Evolutionary conservation across 1,140 invertebrate genomes (phyloP).

Genomic region (Cecropterus lyciades): DNA sequence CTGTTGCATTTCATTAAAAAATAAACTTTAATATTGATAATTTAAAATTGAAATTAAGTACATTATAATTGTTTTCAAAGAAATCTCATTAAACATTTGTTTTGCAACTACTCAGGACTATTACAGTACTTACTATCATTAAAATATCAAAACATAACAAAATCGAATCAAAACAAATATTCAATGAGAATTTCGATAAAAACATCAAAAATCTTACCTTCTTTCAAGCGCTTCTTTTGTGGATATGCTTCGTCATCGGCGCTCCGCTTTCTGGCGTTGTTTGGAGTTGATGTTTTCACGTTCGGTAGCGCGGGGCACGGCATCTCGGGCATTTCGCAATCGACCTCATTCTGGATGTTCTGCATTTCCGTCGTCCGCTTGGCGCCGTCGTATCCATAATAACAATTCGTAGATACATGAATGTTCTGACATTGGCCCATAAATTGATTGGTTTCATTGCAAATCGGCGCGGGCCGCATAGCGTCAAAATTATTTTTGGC

Average conservation of each 20-base stretch:
- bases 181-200: conserved; percentile 58
- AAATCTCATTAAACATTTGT: conserved; percentile 61
- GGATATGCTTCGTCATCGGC: conserved; percentile 61
- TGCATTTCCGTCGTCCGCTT: conserved; percentile 50
- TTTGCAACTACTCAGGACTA: neutral
- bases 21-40: conserved; percentile 18
- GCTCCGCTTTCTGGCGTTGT: conserved; percentile 65
- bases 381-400: conserved; percentile 70
- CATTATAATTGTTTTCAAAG: conserved; percentile 15
- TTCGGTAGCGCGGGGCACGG: conserved; percentile 33
- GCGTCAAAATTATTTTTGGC: conserved; percentile 78
- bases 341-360: conserved; percentile 44
- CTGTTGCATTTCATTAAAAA: conserved; percentile 49
- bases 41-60: conserved; percentile 26
- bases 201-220: conserved; percentile 66
- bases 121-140: too few relatives aligned
- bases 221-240: conserved; percentile 68
- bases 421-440: conserved; percentile 71
- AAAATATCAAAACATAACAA: neutral
- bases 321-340: conserved; percentile 71
- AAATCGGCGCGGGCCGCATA: conserved; percentile 69
- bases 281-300: conserved; percentile 37
- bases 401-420: conserved; percentile 76
- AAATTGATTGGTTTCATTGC: conserved; percentile 64
- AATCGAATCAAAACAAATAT: conserved; percentile 23